phyloP scores from a whole-genome alignment of 2,797 vertebrate genomes.

The Morus bassanus region DNA sequence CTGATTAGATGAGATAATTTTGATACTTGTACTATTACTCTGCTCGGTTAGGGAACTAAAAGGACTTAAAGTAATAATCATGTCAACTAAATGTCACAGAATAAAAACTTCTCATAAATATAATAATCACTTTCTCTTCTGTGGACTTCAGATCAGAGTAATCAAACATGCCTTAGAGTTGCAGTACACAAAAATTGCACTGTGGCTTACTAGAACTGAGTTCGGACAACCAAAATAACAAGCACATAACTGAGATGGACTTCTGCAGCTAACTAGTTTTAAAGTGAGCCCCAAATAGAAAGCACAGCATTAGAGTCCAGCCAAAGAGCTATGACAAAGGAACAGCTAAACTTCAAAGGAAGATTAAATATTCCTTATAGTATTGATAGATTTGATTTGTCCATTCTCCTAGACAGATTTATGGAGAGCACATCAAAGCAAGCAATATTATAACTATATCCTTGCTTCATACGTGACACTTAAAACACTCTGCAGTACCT shows the following conservation, averaged over 20 bases:
- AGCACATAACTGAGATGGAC: neutral
- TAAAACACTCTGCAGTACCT: conserved; percentile 76
- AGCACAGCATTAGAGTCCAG: neutral
- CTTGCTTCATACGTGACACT: neutral
- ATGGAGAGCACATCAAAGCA: neutral
- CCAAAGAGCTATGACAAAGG: neutral
- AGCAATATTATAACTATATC: neutral
- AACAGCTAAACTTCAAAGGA: neutral
- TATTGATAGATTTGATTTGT: neutral
- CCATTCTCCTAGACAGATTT: neutral
- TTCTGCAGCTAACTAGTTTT: neutral
- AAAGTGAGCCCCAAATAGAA: neutral
- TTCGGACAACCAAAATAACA: neutral
- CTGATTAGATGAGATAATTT: neutral
- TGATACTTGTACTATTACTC: neutral
- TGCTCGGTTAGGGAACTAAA: neutral
- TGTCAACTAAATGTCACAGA: neutral
- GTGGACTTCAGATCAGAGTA: neutral
- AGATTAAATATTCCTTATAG: neutral
- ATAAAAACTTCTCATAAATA: neutral
- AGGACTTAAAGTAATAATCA: neutral
- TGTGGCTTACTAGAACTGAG: neutral
- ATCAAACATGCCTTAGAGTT: neutral
- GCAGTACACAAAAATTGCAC: neutral
- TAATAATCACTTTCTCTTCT: neutral